phyloP scores from a whole-genome alignment of 2,113 vertebrate genomes.

The Tychaedon coryphoeus region DNA sequence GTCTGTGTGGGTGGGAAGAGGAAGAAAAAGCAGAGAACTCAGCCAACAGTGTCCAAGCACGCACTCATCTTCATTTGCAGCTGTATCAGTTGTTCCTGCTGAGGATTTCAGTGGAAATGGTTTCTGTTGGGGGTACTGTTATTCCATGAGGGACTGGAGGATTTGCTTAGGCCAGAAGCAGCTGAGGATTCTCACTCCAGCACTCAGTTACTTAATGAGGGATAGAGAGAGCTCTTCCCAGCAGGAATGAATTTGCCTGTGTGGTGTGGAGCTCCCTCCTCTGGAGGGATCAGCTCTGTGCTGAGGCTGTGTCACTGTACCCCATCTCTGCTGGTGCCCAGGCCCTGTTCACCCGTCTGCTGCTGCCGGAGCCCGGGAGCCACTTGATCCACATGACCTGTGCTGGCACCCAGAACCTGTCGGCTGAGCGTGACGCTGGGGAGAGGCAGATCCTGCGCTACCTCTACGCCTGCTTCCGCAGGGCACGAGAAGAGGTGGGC shows the following conservation, averaged over 20 bases:
- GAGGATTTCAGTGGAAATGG: not conserved
- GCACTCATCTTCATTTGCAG: rapidly evolving
- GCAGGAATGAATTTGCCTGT: rapidly evolving
- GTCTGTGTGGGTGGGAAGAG: not conserved
- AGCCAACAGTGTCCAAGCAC: rapidly evolving
- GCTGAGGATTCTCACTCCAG: no score
- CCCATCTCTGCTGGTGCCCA: not conserved
- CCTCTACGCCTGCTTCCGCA: slow-evolving; percentile 90
- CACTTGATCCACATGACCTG: slow-evolving; percentile 94
- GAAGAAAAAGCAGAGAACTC: rapidly evolving
- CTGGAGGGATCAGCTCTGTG: not conserved
- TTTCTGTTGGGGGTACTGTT: rapidly evolving
- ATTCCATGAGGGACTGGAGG: rapidly evolving
- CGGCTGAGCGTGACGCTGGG: slow-evolving; percentile 92
- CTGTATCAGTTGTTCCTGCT: rapidly evolving
- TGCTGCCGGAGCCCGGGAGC: slow-evolving; percentile 90
- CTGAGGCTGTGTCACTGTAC: not conserved
- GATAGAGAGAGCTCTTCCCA: rapidly evolving
- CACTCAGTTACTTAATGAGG: rapidly evolving
- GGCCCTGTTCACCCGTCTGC: slow-evolving; percentile 91
- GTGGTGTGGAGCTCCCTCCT: rapidly evolving
- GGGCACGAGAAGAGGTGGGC: slow-evolving; percentile 91
- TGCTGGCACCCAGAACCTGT: slow-evolving; percentile 83
- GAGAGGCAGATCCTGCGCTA: slow-evolving; percentile 89
- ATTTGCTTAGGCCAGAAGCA: not conserved